phyloP scores from a whole-genome alignment of 1,140 invertebrate species.

The Monomorium pharaonis region DNA sequence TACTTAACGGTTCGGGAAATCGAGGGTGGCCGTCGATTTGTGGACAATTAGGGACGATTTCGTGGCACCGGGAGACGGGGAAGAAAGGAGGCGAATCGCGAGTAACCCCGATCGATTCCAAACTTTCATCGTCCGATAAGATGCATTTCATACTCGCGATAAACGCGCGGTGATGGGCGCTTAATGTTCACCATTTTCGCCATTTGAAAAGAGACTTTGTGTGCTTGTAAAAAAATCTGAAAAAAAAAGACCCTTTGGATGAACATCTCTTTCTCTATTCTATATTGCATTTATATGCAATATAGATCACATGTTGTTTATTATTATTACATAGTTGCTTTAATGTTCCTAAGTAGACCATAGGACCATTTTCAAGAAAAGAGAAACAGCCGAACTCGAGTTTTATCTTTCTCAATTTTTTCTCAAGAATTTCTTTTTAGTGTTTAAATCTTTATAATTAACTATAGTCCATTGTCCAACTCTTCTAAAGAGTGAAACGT shows the following conservation, averaged over 20 bases:
- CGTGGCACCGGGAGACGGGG: neutral
- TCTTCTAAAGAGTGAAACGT: too few relatives aligned
- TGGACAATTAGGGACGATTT: constrained; percentile 81
- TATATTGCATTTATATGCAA: neutral
- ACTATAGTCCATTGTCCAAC: too few relatives aligned
- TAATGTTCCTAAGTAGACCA: too few relatives aligned
- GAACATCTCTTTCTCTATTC: neutral
- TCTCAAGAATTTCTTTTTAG: too few relatives aligned
- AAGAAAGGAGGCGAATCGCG: neutral
- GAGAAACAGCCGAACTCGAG: too few relatives aligned
- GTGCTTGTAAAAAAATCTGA: neutral
- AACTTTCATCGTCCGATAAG: constrained; percentile 19
- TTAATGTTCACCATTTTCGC: neutral
- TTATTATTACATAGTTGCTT: too few relatives aligned
- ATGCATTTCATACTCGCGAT: neutral
- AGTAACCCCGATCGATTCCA: constrained; percentile 7
- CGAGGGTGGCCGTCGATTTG: constrained; percentile 79
- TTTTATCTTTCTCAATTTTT: too few relatives aligned
- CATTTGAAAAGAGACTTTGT: neutral
- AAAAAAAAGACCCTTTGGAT: neutral
- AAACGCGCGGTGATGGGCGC: neutral
- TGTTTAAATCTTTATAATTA: too few relatives aligned
- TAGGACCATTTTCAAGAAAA: too few relatives aligned
- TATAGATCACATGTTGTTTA: too few relatives aligned
- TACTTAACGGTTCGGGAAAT: constrained; percentile 78